phyloP scores from a whole-genome alignment of 2,113 vertebrate species.

The Dicrurus megarhynchus region DNA sequence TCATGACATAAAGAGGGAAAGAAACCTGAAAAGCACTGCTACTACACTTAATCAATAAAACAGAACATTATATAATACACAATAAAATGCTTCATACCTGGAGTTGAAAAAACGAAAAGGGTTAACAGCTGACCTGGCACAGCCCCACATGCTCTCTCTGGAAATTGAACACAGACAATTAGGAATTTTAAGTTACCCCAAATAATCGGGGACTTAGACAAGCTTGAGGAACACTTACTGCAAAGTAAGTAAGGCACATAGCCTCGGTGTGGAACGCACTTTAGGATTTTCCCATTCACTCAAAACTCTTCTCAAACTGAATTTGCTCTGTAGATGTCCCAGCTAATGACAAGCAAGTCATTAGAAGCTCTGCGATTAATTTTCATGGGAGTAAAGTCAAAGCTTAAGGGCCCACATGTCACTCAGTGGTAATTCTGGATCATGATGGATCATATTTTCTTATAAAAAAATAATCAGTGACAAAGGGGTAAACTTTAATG shows the following conservation, averaged over 20 bases:
- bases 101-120: slow-evolving; percentile 76
- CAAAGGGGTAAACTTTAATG: background rate
- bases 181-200: slow-evolving; percentile 71
- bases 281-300: background rate
- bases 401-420: background rate
- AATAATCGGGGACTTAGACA: slow-evolving; percentile 44
- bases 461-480: background rate
- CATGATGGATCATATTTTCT: background rate
- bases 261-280: background rate
- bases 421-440: background rate
- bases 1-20: background rate
- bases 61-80: slow-evolving; percentile 63
- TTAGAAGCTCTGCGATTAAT: background rate
- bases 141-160: slow-evolving; percentile 75
- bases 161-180: slow-evolving; percentile 76
- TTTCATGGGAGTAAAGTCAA: background rate
- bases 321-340: background rate
- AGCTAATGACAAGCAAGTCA: background rate
- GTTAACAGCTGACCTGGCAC: slow-evolving; percentile 75
- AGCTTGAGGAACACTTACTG: slow-evolving; percentile 32
- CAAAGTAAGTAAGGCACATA: background rate
- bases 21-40: slow-evolving; percentile 11
- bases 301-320: background rate
- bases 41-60: slow-evolving; percentile 44
- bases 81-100: slow-evolving; percentile 75